Percentiles rank a stretch among this genome's conserved stretches.
These are phyloP conservation scores for Rhinopomastus cyanomelas DNA, from an alignment of 2,113 vertebrate genomes.

Conservation along the genomic window DNA sequence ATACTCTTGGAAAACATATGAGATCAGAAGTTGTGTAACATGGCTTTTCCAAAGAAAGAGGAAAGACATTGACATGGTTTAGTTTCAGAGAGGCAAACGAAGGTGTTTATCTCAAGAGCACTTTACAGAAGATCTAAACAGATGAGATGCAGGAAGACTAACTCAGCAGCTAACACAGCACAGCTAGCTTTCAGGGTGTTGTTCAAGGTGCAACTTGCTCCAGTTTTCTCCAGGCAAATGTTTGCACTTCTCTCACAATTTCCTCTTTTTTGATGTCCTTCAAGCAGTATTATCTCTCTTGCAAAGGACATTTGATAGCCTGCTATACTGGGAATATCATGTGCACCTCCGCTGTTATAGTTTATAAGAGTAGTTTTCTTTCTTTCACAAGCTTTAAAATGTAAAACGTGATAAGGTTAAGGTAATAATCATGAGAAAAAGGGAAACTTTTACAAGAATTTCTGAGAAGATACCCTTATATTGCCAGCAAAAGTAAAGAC, in stretches of 20 bases:
- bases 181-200: neutral
- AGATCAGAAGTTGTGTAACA: neutral
- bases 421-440: neutral
- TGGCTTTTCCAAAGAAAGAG: neutral
- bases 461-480: neutral
- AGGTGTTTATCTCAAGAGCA: neutral
- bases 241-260: neutral
- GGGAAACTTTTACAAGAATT: constrained; percentile 7
- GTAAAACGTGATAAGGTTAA: neutral
- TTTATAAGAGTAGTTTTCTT: neutral
- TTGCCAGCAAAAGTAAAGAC: constrained; percentile 19
- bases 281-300: neutral
- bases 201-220: neutral
- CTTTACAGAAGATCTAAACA: neutral
- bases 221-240: neutral
- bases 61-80: neutral
- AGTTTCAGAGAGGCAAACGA: neutral
- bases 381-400: neutral
- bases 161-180: neutral
- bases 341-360: neutral
- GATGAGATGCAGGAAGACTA: neutral
- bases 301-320: neutral
- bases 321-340: neutral
- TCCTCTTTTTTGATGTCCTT: neutral
- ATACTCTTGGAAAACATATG: neutral